Conservation (phyloP, 2,797 vertebrate genomes). For the Sorex maritimensis region DNA sequence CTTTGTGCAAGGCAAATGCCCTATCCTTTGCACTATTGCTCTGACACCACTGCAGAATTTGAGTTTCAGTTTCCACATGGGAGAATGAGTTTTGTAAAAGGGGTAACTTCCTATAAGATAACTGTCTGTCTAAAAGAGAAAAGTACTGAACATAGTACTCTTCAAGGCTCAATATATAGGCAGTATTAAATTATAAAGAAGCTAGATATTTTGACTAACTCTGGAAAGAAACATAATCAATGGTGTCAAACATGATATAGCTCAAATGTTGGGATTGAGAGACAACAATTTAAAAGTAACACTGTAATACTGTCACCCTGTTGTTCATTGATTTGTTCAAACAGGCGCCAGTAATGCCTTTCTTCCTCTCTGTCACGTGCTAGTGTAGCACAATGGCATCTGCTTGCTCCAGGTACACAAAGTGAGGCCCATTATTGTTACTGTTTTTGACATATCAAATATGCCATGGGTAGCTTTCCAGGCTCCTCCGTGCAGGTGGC, state of each 20-base stretch:
- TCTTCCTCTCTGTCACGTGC: too few relatives aligned
- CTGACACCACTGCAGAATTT: neutral
- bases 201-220: neutral
- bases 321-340: too few relatives aligned
- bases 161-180: neutral
- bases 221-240: neutral
- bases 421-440: too few relatives aligned
- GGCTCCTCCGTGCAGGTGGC: too few relatives aligned
- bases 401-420: too few relatives aligned
- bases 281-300: neutral
- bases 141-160: neutral
- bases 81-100: neutral
- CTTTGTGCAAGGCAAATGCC: too few relatives aligned
- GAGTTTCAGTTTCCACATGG: neutral
- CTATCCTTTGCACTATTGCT: too few relatives aligned
- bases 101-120: neutral
- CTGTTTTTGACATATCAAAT: too few relatives aligned
- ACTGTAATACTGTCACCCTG: too few relatives aligned
- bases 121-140: neutral
- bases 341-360: too few relatives aligned
- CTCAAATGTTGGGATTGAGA: neutral
- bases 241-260: neutral
- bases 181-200: slow-evolving; percentile 5
- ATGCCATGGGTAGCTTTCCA: too few relatives aligned
- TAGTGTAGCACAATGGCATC: too few relatives aligned